Evolutionary conservation across 2,113 vertebrate genomes (phyloP).

Genomic region (Cromileptes altivelis): DNA sequence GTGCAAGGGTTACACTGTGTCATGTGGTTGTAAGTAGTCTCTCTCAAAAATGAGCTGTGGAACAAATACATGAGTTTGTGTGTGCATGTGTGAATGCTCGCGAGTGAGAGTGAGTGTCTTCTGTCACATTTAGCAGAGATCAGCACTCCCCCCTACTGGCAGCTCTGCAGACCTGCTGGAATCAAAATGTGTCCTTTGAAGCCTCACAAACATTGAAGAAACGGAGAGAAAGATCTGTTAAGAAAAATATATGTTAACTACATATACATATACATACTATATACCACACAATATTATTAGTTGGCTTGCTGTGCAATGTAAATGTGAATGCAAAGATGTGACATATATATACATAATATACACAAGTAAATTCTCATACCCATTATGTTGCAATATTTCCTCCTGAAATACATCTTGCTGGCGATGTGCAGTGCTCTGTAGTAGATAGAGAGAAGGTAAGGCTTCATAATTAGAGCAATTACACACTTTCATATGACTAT

Average conservation of each 20-base stretch:
- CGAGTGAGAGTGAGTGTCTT: slow-evolving; percentile 9
- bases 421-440: background rate
- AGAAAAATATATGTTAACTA: background rate
- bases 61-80: slow-evolving; percentile 10
- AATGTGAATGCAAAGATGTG: background rate
- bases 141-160: slow-evolving; percentile 83
- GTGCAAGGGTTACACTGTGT: slow-evolving; percentile 2
- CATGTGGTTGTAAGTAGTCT: slow-evolving; percentile 18
- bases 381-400: background rate
- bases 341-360: too few relatives aligned
- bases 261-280: too few relatives aligned
- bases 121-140: slow-evolving; percentile 72
- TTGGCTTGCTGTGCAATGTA: background rate
- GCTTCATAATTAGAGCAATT: slow-evolving; percentile 43
- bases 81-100: background rate
- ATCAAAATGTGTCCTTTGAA: slow-evolving; percentile 2
- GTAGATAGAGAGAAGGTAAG: slow-evolving; percentile 5
- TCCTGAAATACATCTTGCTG: slow-evolving; percentile 1
- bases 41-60: slow-evolving; percentile 32
- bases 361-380: background rate
- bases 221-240: background rate
- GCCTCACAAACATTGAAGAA: background rate
- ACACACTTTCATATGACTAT: slow-evolving; percentile 39
- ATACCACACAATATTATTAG: too few relatives aligned
- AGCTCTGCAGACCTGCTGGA: slow-evolving; percentile 40